These are phyloP conservation scores for Harpalus rufipes DNA, from an alignment of 2,888 invertebrate species.

Conservation along the genomic window DNA sequence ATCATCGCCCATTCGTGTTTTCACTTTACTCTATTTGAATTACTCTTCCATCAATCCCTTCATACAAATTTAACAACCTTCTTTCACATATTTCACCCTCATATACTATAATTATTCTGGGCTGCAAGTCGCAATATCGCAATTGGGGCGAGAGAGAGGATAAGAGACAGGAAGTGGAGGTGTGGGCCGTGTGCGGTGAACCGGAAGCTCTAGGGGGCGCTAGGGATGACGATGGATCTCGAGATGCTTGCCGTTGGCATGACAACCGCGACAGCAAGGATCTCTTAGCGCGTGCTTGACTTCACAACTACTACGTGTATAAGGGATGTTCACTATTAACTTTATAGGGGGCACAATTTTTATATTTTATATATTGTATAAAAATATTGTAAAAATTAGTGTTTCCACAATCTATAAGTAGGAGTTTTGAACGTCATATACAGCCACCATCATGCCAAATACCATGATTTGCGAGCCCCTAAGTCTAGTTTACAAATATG, in stretches of 20 bases:
- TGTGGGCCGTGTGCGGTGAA: slow-evolving; percentile 52
- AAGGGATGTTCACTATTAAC: slow-evolving; percentile 28
- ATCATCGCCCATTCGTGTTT: neutral
- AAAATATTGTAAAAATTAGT: no score
- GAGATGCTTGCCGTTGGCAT: slow-evolving; percentile 63
- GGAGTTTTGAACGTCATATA: no score
- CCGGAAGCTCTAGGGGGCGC: slow-evolving; percentile 52
- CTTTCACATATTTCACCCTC: slow-evolving; percentile 32
- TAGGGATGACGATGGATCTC: slow-evolving; percentile 42
- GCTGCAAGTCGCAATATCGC: no score
- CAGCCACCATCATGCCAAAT: no score
- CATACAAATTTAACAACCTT: neutral
- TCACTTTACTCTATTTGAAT: neutral
- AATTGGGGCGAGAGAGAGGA: neutral
- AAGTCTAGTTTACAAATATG: no score
- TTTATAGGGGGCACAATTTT: neutral
- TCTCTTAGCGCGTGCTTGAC: slow-evolving; percentile 61
- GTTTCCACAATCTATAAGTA: no score
- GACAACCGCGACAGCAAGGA: slow-evolving; percentile 60
- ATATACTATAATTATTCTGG: slow-evolving; percentile 56
- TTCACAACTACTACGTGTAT: slow-evolving; percentile 50
- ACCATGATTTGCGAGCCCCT: no score
- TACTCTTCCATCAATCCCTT: neutral
- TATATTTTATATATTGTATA: neutral
- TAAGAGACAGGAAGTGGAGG: slow-evolving; percentile 22